Evolutionary conservation across 2,113 vertebrate genomes (phyloP).

Genomic region (Isichthys henryi): DNA sequence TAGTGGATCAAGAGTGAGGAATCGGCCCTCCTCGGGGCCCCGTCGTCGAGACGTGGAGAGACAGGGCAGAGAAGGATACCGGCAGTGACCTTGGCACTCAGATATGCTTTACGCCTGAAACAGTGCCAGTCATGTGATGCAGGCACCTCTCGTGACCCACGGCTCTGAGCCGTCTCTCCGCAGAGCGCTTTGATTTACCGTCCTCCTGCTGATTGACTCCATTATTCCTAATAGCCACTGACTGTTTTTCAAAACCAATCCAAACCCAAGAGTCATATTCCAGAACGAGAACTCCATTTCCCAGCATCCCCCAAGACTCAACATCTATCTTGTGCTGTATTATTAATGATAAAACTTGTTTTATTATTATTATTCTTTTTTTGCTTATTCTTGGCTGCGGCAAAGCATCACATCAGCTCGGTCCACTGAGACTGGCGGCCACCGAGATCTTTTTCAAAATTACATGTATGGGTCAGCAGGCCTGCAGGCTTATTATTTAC

Average conservation of each 20-base stretch:
- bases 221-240: neutral
- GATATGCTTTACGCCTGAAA: neutral
- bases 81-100: slow-evolving; percentile 4
- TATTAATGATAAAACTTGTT: neutral
- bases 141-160: neutral
- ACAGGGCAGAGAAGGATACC: neutral
- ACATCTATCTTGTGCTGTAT: neutral
- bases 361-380: neutral
- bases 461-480: neutral
- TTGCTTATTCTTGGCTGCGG: neutral
- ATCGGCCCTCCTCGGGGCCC: neutral
- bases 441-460: neutral
- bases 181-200: neutral
- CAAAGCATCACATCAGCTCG: neutral
- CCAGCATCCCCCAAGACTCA: slow-evolving; percentile 4
- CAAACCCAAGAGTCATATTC: neutral
- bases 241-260: neutral
- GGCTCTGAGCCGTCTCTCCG: neutral
- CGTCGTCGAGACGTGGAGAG: neutral
- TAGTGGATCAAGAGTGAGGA: slow-evolving; percentile 1
- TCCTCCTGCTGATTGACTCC: slow-evolving; percentile 4
- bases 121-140: neutral
- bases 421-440: neutral
- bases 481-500: neutral
- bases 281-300: neutral